Conservation (phyloP, 2,113 vertebrate genomes). For the Vidua macroura region DNA sequence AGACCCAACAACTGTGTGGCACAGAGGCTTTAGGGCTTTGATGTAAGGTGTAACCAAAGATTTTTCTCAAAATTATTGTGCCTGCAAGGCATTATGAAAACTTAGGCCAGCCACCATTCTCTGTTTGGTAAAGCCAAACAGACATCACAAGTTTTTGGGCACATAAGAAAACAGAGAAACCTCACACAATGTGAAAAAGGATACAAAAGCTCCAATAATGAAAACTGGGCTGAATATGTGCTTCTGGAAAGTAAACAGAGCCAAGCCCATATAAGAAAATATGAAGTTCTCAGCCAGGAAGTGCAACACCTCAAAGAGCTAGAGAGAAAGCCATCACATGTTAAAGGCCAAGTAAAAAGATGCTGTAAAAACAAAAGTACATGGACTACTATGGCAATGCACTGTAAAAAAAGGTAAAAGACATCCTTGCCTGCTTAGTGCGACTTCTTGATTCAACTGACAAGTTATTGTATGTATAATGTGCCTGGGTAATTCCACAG, state of each 20-base stretch:
- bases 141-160: neutral
- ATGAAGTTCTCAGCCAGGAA: conserved; percentile 98
- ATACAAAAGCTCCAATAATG: conserved; percentile 95
- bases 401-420: neutral
- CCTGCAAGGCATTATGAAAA: neutral
- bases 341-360: neutral
- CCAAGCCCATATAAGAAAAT: conserved; percentile 98
- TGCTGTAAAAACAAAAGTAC: neutral
- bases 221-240: conserved; percentile 95
- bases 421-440: conserved; percentile 87
- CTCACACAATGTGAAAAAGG: conserved; percentile 68
- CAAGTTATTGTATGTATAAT: conserved; percentile 94
- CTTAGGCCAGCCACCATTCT: neutral
- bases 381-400: neutral
- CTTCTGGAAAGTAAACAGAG: conserved; percentile 97
- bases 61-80: neutral
- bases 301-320: conserved; percentile 96
- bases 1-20: neutral
- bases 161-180: neutral
- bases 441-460: conserved; percentile 91
- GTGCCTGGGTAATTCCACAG: conserved; percentile 95
- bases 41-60: neutral
- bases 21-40: neutral
- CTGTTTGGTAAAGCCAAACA: neutral
- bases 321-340: neutral